These are phyloP conservation scores for Oryzias javanicus DNA, from an alignment of 2,113 vertebrate genomes.

Conservation along the genomic window DNA sequence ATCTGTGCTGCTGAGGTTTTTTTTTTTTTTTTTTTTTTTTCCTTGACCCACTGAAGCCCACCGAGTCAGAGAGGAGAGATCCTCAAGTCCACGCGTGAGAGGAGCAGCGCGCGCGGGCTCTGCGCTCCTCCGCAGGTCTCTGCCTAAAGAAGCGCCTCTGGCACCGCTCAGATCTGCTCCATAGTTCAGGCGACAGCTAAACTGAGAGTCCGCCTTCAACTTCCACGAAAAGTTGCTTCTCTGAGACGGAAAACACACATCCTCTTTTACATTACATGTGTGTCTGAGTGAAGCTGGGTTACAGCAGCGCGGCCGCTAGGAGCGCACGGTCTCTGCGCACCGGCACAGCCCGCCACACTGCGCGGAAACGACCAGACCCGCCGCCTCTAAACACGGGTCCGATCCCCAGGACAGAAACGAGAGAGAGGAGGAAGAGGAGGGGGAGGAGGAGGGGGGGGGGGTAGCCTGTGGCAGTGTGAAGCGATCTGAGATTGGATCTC, in stretches of 20 bases:
- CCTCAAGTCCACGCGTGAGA: conserved; percentile 23
- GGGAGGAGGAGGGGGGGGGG: background rate
- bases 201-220: conserved; percentile 29
- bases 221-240: conserved; percentile 49
- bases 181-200: conserved; percentile 17
- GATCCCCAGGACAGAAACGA: conserved; percentile 44
- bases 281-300: conserved; percentile 9
- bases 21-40: background rate
- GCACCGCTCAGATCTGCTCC: conserved; percentile 59
- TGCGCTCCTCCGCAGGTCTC: conserved; percentile 31
- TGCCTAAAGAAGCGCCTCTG: conserved; percentile 50
- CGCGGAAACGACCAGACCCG: conserved; percentile 14
- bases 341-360: conserved; percentile 59
- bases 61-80: background rate
- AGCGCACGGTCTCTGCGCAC: conserved; percentile 67
- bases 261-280: conserved; percentile 48
- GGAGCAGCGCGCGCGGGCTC: background rate
- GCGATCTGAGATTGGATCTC: conserved; percentile 12
- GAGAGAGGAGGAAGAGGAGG: background rate
- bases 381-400: conserved; percentile 26
- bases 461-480: conserved; percentile 1
- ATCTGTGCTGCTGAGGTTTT: background rate
- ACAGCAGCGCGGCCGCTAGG: conserved; percentile 65
- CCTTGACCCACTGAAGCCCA: conserved; percentile 8
- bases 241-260: conserved; percentile 28